Evolutionary conservation across 1,140 invertebrate genomes (phyloP).

Genomic region (Heterodera carotae): DNA sequence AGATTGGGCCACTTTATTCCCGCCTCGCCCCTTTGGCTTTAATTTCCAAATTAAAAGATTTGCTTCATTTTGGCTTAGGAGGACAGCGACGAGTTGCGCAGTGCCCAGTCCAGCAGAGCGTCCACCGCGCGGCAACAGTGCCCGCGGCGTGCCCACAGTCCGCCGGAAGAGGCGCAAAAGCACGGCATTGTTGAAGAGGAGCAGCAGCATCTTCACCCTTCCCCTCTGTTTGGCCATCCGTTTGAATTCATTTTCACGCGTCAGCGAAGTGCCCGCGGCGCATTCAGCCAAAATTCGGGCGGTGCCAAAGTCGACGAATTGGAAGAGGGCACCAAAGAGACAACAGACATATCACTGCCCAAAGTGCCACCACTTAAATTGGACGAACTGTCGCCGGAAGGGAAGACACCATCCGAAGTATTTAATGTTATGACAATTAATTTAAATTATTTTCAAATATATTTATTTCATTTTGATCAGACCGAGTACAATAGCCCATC

Average conservation of each 20-base stretch:
- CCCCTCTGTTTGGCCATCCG: neutral
- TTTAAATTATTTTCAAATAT: too few relatives aligned
- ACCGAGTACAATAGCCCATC: neutral
- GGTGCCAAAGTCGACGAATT: constrained; percentile 21
- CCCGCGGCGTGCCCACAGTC: neutral
- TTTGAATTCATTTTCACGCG: constrained; percentile 17
- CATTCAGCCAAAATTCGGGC: neutral
- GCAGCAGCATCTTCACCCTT: neutral
- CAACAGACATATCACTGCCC: neutral
- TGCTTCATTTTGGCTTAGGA: constrained; percentile 26
- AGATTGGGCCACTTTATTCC: too few relatives aligned
- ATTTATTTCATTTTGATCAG: too few relatives aligned
- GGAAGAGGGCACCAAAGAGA: neutral
- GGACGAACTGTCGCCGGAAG: constrained; percentile 5
- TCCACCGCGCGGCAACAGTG: constrained; percentile 32
- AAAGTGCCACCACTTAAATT: neutral
- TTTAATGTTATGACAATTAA: too few relatives aligned
- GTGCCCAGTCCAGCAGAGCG: constrained; percentile 36
- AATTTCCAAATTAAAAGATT: constrained; percentile 21
- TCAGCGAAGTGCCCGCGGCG: constrained; percentile 21
- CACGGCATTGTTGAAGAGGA: too few relatives aligned
- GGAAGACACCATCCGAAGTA: neutral
- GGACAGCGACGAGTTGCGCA: constrained; percentile 48
- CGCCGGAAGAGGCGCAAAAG: neutral
- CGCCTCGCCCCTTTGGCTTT: neutral